Conservation (phyloP, 2,113 vertebrate species). For the Catagonus wagneri region DNA sequence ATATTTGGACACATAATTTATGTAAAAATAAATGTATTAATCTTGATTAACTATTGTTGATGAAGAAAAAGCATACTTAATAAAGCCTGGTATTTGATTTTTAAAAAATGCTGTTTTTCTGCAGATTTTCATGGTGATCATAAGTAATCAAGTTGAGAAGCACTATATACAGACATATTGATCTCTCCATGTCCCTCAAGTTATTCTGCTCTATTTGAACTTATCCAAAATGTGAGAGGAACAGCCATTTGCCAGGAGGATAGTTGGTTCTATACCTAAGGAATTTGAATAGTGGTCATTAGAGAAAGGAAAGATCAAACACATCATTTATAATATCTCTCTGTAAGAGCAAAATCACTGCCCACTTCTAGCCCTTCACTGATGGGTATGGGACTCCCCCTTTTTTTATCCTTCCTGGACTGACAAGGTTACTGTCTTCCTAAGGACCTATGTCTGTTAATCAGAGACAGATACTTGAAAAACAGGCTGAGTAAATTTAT, state of each 20-base stretch:
- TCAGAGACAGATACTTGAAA: not conserved
- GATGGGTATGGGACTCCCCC: rapidly evolving
- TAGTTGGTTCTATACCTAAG: not conserved
- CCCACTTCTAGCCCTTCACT: not conserved
- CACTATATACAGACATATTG: not conserved
- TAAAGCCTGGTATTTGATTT: not conserved
- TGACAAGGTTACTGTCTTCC: not conserved
- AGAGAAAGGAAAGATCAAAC: not conserved
- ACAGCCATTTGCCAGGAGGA: not conserved
- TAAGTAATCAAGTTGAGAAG: not conserved
- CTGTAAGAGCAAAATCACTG: not conserved
- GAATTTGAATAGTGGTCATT: not conserved
- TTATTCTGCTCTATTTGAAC: conserved; percentile 21
- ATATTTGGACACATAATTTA: not conserved
- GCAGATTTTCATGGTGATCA: not conserved
- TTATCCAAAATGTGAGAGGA: not conserved
- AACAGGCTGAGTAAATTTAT: not conserved
- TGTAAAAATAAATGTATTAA: not conserved
- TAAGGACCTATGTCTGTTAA: not conserved
- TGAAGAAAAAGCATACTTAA: not conserved
- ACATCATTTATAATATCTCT: not conserved
- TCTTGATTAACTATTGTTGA: not conserved
- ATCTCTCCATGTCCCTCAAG: not conserved
- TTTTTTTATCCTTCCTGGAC: not conserved
- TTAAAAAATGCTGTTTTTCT: not conserved